These are phyloP conservation scores for Phenacoccus solenopsis DNA, from an alignment of 1,140 invertebrate species.

Conservation along the genomic window DNA sequence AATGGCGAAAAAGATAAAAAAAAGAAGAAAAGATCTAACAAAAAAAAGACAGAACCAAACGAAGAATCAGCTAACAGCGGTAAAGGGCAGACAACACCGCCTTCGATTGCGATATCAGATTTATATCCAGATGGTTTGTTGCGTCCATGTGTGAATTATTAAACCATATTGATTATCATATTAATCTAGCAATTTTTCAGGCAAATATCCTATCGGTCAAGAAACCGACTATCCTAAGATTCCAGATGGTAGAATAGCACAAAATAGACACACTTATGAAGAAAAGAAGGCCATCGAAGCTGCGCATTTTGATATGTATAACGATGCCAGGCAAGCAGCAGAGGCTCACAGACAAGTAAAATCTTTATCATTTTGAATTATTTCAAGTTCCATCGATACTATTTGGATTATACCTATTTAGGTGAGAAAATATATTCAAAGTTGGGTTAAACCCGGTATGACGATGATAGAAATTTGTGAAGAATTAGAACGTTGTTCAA, in stretches of 20 bases:
- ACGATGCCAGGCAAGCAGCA: conserved; percentile 87
- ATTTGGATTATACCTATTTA: conserved; percentile 32
- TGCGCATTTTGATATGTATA: conserved; percentile 79
- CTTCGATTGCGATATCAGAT: conserved; percentile 71
- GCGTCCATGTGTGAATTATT: not conserved
- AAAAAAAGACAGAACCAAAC: conserved; percentile 30
- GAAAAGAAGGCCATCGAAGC: conserved; percentile 75
- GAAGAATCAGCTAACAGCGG: conserved; percentile 27
- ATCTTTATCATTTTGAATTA: not conserved
- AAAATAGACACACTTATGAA: conserved; percentile 75
- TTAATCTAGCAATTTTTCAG: conserved; percentile 30
- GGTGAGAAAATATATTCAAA: conserved; percentile 79
- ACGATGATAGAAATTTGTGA: conserved; percentile 99
- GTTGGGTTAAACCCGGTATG: conserved; percentile 94
- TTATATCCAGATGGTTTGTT: conserved; percentile 66
- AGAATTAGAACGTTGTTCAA: conserved; percentile 81
- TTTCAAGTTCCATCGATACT: not conserved
- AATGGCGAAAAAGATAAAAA: conserved; percentile 27
- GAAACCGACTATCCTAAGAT: conserved; percentile 53
- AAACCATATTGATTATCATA: conserved; percentile 16
- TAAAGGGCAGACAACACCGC: conserved; percentile 64
- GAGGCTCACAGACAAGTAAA: conserved; percentile 88
- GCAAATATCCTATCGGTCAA: conserved; percentile 63
- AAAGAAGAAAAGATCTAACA: conserved; percentile 34
- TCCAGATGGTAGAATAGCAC: conserved; percentile 65